Conservation (phyloP, 2,888 invertebrate genomes). For the Bimastos eiseni region DNA sequence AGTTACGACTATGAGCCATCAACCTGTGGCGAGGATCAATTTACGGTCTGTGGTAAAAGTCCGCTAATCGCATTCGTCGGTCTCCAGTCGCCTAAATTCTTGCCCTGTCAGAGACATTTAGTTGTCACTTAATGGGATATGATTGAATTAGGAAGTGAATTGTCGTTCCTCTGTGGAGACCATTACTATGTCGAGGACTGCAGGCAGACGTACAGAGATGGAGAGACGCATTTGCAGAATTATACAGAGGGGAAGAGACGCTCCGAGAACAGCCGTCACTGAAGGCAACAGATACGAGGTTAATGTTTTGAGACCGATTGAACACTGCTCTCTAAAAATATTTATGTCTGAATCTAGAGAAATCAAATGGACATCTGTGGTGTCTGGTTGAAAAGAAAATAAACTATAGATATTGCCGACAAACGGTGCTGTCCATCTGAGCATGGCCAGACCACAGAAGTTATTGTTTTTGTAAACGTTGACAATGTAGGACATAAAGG, state of each 20-base stretch:
- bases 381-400: neutral
- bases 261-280: neutral
- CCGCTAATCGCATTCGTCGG: neutral
- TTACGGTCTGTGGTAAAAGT: neutral
- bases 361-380: neutral
- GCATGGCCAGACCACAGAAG: neutral
- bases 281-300: neutral
- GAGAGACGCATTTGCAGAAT: neutral
- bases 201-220: neutral
- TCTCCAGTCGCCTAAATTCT: neutral
- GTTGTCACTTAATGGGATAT: conserved; percentile 6
- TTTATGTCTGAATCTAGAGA: neutral
- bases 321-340: neutral
- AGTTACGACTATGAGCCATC: neutral
- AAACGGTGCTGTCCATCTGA: neutral
- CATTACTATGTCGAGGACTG: neutral
- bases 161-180: neutral
- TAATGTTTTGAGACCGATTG: neutral
- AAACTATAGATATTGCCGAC: neutral
- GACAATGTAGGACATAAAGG: neutral
- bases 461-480: neutral
- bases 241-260: neutral
- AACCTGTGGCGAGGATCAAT: neutral
- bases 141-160: neutral
- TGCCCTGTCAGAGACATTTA: neutral